Conservation (phyloP, 2,888 invertebrate genomes). For the Heliconius cydno region DNA sequence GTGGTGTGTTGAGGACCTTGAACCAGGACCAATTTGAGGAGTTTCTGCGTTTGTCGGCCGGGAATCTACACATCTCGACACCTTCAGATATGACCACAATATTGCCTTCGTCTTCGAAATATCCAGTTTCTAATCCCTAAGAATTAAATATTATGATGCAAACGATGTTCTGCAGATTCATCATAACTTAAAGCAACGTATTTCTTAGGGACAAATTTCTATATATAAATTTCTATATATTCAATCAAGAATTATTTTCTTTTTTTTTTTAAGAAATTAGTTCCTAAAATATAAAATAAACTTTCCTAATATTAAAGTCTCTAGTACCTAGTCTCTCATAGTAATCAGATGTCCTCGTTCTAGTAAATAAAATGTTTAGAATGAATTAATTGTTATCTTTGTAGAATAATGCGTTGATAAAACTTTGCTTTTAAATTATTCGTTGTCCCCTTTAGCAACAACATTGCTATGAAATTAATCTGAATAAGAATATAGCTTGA, state of each 20-base stretch:
- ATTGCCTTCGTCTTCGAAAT: constrained; percentile 84
- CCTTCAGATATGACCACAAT: constrained; percentile 85
- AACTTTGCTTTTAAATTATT: neutral
- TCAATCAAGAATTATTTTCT: neutral
- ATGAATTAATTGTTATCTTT: neutral
- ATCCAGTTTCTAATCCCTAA: constrained; percentile 84
- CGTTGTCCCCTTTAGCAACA: neutral
- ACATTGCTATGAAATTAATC: neutral
- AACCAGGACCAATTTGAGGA: constrained; percentile 87
- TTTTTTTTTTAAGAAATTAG: neutral
- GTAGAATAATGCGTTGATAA: neutral
- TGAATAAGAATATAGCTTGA: constrained; percentile 50
- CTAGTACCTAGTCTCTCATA: neutral
- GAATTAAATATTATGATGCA: constrained; percentile 73
- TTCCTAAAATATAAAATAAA: neutral
- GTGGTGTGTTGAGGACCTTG: constrained; percentile 84
- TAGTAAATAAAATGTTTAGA: constrained; percentile 1
- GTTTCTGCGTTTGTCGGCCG: constrained; percentile 83
- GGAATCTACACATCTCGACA: constrained; percentile 85
- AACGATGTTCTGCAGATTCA: constrained; percentile 56
- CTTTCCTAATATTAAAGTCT: neutral
- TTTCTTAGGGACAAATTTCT: neutral
- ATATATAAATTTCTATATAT: neutral
- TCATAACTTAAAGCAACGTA: constrained; percentile 25
- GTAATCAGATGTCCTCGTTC: neutral